These are phyloP conservation scores for Drosophila saltans DNA, from an alignment of 1,140 invertebrate genomes.

Conservation along the genomic window DNA sequence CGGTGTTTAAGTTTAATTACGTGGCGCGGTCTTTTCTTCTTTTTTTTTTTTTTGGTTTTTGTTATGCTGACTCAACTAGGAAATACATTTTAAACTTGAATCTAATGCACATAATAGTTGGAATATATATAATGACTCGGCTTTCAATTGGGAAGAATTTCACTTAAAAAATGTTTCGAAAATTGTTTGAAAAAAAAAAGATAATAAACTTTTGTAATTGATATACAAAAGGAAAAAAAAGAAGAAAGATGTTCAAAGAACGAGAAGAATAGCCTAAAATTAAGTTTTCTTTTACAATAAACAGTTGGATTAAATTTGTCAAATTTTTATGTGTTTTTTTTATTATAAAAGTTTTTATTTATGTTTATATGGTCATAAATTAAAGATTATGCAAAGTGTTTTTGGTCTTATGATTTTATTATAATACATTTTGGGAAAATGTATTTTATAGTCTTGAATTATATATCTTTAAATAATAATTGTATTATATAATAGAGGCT, in stretches of 20 bases:
- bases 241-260: no score
- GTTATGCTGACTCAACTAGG: conserved; percentile 15
- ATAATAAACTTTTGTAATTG: not conserved
- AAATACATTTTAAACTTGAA: conserved; percentile 33
- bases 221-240: not conserved
- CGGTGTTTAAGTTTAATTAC: conserved; percentile 71
- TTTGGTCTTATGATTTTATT: conserved; percentile 1
- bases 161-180: not conserved
- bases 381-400: conserved; percentile 4
- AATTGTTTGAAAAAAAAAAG: not conserved
- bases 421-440: not conserved
- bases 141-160: conserved; percentile 4
- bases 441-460: not conserved
- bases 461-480: not conserved
- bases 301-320: not conserved
- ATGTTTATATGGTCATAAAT: conserved; percentile 1
- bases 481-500: conserved; percentile 1
- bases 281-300: no score
- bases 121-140: conserved; percentile 52
- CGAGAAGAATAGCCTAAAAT: not conserved
- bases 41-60: conserved; percentile 5
- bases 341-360: not conserved
- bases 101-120: conserved; percentile 40
- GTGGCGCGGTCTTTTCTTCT: conserved; percentile 49
- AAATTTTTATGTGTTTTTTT: not conserved